Evolutionary conservation across 1,140 invertebrate genomes (phyloP).

Genomic region (Protaetia brevitarsis): DNA sequence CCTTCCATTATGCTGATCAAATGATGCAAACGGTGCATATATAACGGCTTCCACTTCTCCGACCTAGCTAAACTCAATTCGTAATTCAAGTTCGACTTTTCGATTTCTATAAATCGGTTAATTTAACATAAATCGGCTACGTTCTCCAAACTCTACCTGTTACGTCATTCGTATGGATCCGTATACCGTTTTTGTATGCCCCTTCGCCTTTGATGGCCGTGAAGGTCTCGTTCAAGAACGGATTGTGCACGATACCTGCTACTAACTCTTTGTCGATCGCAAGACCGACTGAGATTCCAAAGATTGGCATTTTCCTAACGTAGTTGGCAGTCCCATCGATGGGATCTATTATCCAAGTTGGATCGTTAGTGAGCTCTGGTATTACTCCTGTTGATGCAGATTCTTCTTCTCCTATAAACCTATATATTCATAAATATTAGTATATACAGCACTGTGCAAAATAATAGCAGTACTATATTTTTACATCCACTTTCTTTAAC

Average conservation of each 20-base stretch:
- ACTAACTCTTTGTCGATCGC: slow-evolving; percentile 62
- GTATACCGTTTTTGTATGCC: slow-evolving; percentile 70
- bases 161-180: slow-evolving; percentile 51
- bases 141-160: slow-evolving; percentile 42
- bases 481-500: no score
- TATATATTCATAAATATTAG: no score
- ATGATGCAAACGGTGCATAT: slow-evolving; percentile 41
- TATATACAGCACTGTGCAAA: no score
- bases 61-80: slow-evolving; percentile 40
- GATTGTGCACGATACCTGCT: slow-evolving; percentile 75
- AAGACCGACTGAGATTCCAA: slow-evolving; percentile 65
- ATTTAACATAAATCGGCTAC: neutral
- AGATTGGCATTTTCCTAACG: slow-evolving; percentile 62
- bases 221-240: slow-evolving; percentile 69
- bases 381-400: slow-evolving; percentile 55
- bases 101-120: slow-evolving; percentile 34
- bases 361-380: slow-evolving; percentile 67
- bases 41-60: slow-evolving; percentile 37
- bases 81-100: slow-evolving; percentile 38
- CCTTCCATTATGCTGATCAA: slow-evolving; percentile 49
- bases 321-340: slow-evolving; percentile 76
- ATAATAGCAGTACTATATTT: no score
- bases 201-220: slow-evolving; percentile 68
- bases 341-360: slow-evolving; percentile 88
- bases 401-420: slow-evolving; percentile 84